Conservation (phyloP, 2,113 vertebrate species). For the Neotoma lepida region DNA sequence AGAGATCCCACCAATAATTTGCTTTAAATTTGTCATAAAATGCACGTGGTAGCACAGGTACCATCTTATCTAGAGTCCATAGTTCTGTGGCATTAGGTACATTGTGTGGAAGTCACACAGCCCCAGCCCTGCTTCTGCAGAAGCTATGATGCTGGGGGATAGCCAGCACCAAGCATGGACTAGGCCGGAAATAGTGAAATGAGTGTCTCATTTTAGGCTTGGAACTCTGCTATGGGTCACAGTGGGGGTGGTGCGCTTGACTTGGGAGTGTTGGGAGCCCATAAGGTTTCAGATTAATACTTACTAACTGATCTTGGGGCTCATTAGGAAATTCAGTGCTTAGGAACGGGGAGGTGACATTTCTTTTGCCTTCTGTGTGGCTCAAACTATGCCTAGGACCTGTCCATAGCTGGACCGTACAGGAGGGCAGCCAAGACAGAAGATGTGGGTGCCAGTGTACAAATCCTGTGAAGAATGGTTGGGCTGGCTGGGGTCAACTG, state of each 20-base stretch:
- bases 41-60: neutral
- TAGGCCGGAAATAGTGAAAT: neutral
- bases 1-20: neutral
- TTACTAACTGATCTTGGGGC: neutral
- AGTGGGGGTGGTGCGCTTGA: neutral
- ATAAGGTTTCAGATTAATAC: neutral
- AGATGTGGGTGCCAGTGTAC: neutral
- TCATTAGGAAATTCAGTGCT: neutral
- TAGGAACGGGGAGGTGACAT: slow-evolving; percentile 18
- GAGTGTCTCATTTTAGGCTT: neutral
- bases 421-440: neutral
- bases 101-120: neutral
- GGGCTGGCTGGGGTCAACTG: neutral
- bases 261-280: neutral
- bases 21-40: neutral
- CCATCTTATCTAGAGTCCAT: neutral
- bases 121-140: neutral
- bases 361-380: neutral
- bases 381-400: neutral
- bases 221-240: neutral
- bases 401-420: neutral
- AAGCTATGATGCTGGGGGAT: neutral
- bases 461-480: neutral
- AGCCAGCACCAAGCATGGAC: neutral
- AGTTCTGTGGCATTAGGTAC: neutral